phyloP scores from a whole-genome alignment of 2,113 vertebrate genomes.

The Gopherus evgoodei region DNA sequence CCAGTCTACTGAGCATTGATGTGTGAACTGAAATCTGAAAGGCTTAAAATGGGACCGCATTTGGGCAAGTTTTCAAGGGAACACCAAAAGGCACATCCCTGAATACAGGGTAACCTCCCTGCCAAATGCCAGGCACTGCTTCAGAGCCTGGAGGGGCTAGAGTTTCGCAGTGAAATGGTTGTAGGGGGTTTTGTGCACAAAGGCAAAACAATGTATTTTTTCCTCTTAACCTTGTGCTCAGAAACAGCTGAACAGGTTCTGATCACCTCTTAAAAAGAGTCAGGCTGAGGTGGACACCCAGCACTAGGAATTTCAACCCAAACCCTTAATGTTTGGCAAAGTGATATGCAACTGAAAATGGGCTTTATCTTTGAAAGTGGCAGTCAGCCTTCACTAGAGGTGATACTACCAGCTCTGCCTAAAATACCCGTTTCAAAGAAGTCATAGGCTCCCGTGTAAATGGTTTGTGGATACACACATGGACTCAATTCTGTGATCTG shows the following conservation, averaged over 20 bases:
- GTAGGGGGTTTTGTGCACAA: not conserved
- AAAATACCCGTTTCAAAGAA: not conserved
- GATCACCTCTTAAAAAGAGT: not conserved
- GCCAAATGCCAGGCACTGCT: not conserved
- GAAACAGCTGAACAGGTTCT: not conserved
- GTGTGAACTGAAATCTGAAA: not conserved
- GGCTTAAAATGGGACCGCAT: not conserved
- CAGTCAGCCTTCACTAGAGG: not conserved
- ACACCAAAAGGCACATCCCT: not conserved
- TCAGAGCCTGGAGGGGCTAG: not conserved
- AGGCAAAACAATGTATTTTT: not conserved
- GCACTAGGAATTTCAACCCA: not conserved
- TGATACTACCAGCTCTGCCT: not conserved
- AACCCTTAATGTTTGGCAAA: not conserved
- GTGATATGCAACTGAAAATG: not conserved
- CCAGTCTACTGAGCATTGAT: not conserved
- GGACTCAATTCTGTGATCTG: not conserved
- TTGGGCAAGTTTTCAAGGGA: not conserved
- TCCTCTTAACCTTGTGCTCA: not conserved
- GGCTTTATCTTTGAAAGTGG: not conserved
- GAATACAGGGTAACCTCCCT: not conserved
- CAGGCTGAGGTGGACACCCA: not conserved
- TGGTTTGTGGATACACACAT: not conserved
- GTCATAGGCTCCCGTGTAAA: not conserved
- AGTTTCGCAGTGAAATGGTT: not conserved